Evolutionary conservation across 2,113 vertebrate genomes (phyloP), one percentile per base, ranked within the genome.

Genomic region (Prunella fulvescens): DNA sequence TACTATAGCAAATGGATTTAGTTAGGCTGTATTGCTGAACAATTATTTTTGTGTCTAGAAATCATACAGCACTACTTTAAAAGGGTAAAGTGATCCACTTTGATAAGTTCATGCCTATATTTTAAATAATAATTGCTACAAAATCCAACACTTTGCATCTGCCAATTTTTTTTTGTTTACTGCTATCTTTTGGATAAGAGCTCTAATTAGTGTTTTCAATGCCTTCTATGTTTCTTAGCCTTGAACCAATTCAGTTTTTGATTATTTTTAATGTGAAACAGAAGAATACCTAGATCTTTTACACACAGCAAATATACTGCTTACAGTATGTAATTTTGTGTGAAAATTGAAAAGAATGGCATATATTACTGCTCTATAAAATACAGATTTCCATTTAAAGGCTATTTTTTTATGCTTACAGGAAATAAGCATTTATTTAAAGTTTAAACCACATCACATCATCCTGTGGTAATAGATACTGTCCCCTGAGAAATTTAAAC

Each of bases 381-480:
- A 93, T 72, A 95, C 88, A 97, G 91, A 97, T 94, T 97, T 94
- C 60, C 39, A 94, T 95, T 96, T 91, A 93, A 91, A 97, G 89
- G 37, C 47, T 76, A 47, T 79, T 87, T 94, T 93, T 94, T 95
- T 89, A 93, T 82, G 90, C 97, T 96, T 94, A 93, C 60, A 90
- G 94, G 95, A 97, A 96, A 97, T 95, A 96, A 93, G 92, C 62
- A 62, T 95, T 96, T 97, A 96, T 97, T 97, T 97, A 96, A 96
- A 92, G 86, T 96, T 96, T 97, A 96, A 94, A 77, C 92, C 90
- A 95, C 86, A 97, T 94, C 93, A 97, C 89, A 95, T 93, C 77
- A 97, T 95, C 72, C 62, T 94, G 87, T 85, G 58, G 90, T 91
- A 96, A 96, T 5, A 97, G 61, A 97, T 94, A 97, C 31, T 90